A percentile compares a stretch with the other conserved stretches of the same genome.
Evolutionary conservation across 2,797 vertebrate genomes (phyloP).

Genomic region (Anas georgica): DNA sequence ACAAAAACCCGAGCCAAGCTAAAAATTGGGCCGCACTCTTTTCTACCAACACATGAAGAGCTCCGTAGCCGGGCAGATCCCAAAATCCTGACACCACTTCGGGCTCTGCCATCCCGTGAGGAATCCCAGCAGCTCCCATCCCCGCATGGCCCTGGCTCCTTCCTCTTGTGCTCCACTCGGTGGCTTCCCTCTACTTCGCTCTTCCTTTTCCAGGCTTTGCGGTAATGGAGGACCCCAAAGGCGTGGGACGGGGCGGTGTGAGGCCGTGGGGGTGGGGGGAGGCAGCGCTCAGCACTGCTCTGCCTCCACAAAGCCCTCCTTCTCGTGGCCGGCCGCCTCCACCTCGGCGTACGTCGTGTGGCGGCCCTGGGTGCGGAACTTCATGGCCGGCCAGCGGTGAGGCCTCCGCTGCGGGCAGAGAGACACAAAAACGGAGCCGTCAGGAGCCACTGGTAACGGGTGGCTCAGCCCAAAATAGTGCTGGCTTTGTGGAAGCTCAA

Average conservation of each 20-base stretch:
- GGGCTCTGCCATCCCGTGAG: not conserved
- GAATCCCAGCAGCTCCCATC: not conserved
- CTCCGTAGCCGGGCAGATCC: not conserved
- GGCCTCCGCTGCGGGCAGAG: conserved; percentile 79
- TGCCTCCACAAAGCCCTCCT: conserved; percentile 87
- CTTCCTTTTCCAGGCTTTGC: not conserved
- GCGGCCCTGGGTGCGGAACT: conserved; percentile 84
- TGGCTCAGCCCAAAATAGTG: not conserved
- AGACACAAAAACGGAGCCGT: not conserved
- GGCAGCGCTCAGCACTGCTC: conserved; percentile 79
- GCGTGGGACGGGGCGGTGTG: not conserved
- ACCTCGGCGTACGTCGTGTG: conserved; percentile 85
- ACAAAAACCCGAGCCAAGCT: not conserved
- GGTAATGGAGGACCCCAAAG: not conserved
- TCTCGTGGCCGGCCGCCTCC: conserved; percentile 87
- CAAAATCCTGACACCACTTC: not conserved
- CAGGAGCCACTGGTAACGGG: not conserved
- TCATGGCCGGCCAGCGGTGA: conserved; percentile 88
- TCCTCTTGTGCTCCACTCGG: not conserved
- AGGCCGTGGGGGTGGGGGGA: not conserved
- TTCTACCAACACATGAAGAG: accelerated
- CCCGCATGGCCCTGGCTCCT: not conserved
- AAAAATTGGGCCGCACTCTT: not conserved
- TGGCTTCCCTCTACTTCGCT: not conserved
- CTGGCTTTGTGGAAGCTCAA: not conserved